phyloP scores from a whole-genome alignment of 1,140 invertebrate genomes.

The Lucilia sericata region DNA sequence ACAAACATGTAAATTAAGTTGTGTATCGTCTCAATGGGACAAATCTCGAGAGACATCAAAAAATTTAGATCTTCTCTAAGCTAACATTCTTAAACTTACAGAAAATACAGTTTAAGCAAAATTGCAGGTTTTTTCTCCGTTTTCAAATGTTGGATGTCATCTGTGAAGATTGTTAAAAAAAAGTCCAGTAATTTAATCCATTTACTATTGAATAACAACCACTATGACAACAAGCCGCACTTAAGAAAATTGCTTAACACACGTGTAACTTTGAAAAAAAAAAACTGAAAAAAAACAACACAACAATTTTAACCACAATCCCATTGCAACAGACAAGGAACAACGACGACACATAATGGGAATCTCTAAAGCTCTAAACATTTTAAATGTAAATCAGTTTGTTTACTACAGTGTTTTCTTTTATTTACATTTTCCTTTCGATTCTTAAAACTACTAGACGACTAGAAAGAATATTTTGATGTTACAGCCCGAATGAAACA shows the following conservation, averaged over 20 bases:
- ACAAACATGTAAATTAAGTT: too few species aligned
- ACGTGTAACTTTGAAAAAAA: neutral
- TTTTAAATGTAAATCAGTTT: conserved; percentile 24
- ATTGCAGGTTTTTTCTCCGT: too few species aligned
- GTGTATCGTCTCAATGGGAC: too few species aligned
- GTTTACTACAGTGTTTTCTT: neutral
- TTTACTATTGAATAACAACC: conserved; percentile 6
- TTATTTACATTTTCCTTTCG: neutral
- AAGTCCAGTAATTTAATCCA: neutral
- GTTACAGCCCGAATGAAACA: too few species aligned
- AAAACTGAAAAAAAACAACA: neutral
- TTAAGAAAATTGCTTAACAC: neutral
- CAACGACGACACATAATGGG: neutral
- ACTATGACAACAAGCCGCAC: neutral
- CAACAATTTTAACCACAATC: neutral
- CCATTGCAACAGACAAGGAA: neutral
- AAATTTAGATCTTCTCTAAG: too few species aligned
- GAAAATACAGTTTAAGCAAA: too few species aligned
- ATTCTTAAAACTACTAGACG: neutral
- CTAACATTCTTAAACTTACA: too few species aligned
- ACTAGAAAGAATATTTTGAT: too few species aligned
- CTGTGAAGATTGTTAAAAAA: too few species aligned
- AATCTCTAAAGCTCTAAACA: conserved; percentile 7
- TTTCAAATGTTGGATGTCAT: too few species aligned
- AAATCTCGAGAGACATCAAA: too few species aligned